Evolutionary conservation across 2,888 invertebrate genomes (phyloP).

Genomic region (Apantesis nais): DNA sequence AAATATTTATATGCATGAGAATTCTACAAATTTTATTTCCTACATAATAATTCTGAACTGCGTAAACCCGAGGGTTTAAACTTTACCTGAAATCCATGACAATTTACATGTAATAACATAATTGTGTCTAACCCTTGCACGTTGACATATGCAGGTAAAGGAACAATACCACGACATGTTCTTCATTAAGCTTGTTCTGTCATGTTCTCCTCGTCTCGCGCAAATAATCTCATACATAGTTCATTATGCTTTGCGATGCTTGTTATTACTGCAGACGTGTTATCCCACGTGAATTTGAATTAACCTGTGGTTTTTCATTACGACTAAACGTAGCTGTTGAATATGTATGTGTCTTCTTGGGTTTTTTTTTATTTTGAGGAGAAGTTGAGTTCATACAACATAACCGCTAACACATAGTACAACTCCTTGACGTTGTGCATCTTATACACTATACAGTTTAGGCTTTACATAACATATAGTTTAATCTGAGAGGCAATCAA

Average conservation of each 20-base stretch:
- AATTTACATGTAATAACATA: not conserved
- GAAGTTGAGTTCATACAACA: not conserved
- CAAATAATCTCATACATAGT: constrained; percentile 48
- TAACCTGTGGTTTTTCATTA: constrained; percentile 69
- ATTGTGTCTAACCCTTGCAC: constrained; percentile 1
- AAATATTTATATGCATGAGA: too few relatives aligned
- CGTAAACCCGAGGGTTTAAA: not conserved
- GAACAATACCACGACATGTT: constrained; percentile 15
- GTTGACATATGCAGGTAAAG: constrained; percentile 19
- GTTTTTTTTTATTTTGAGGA: not conserved
- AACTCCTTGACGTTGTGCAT: not conserved
- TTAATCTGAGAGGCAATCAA: not conserved
- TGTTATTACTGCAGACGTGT: constrained; percentile 44
- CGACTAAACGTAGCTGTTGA: constrained; percentile 58
- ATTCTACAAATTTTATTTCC: too few relatives aligned
- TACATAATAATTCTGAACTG: too few relatives aligned
- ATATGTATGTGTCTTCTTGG: constrained; percentile 62
- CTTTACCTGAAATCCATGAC: not conserved
- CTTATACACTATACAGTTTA: not conserved
- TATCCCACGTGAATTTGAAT: constrained; percentile 62
- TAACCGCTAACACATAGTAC: too few relatives aligned
- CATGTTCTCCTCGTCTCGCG: constrained; percentile 17
- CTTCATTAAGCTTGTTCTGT: constrained; percentile 16
- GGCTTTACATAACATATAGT: not conserved
- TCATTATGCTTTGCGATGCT: constrained; percentile 52